Base-by-base conservation (phyloP, 2,888 invertebrate species). In the Lamellibrachia columna region DNA sequence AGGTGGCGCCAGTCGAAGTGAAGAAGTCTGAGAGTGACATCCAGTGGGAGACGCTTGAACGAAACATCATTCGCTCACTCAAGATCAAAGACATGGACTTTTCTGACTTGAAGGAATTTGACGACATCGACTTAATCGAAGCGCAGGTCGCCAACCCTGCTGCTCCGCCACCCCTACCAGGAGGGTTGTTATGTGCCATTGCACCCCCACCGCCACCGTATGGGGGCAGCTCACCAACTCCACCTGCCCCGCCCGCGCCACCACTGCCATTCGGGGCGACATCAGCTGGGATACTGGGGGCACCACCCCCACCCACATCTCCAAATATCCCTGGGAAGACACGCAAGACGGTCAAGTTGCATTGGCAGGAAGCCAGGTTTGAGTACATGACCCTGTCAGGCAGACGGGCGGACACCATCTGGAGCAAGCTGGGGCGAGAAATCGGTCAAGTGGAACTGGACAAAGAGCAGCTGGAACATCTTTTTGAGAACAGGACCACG, bases 401-500 rank as follows among this genome's bases (percentile, higher is more conserved):
- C 9, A 53, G 93, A 93, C 95, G 95, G 9, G 95, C 95, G 91
- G 95, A 95, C 55, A 95, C 96, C 55, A 95, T 96, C 93, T 96
- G 96, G 96, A 95, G 95, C 92, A 95, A 95, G 93, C 93, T 96
- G 90, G 91, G 75, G 15, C 58, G 92, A 15, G 94, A 94, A 55
- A 90, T 93, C 90, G 93, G 94, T 90, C 91, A 60, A 55, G 98
- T 99, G 7, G 97, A 97, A 92, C 97, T 99, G 53, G 99, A 99
- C 96, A 98, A 98, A 8, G 98, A 98, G 95, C 98, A 98, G 97
- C 97, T 99, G 95, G 99, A 99, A 96, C 98, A 99, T 97, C 97
- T 99, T 93, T 99, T 99, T 97, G 99, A 99, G 97, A 98, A 98
- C 60, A 97, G 99, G 95, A 98, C 98, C 94, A 99, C 99, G 97